A percentile compares a stretch with the other conserved stretches of the same genome.
Evolutionary conservation across 2,888 invertebrate genomes (phyloP).

Genomic region (Brachycybe producta): DNA sequence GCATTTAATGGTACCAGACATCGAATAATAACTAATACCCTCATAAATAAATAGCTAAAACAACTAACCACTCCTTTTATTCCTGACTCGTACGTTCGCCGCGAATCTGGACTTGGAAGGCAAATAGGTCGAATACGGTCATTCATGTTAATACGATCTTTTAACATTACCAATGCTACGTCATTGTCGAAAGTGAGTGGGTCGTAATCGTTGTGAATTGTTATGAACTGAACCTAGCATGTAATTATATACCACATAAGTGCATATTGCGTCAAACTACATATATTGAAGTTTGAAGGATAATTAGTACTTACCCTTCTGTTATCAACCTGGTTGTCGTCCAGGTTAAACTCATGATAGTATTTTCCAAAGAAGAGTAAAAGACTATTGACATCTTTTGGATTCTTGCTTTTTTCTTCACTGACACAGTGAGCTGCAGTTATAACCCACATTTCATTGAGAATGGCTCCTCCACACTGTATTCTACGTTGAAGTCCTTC

Average conservation of each 20-base stretch:
- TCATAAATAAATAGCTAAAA: neutral
- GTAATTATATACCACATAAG: too few relatives aligned
- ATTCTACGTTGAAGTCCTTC: too few relatives aligned
- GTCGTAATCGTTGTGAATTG: constrained; percentile 23
- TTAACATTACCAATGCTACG: constrained; percentile 22
- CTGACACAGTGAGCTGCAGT: constrained; percentile 25
- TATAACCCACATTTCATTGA: constrained; percentile 22
- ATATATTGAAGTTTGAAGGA: too few relatives aligned
- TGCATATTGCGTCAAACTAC: too few relatives aligned
- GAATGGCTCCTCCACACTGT: constrained; percentile 21
- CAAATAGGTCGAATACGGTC: constrained; percentile 22
- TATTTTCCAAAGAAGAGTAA: constrained; percentile 23
- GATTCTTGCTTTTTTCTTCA: neutral
- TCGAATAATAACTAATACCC: neutral
- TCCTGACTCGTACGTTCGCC: constrained; percentile 18
- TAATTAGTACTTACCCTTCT: constrained; percentile 20
- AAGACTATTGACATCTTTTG: constrained; percentile 17
- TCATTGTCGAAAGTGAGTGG: constrained; percentile 21
- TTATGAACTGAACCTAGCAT: constrained; percentile 21
- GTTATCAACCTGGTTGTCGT: constrained; percentile 22
- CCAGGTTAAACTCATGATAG: constrained; percentile 20
- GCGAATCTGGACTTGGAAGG: constrained; percentile 16
- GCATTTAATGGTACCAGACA: neutral
- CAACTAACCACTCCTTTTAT: constrained; percentile 11
- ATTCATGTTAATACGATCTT: constrained; percentile 20